Evolutionary conservation across 1,140 invertebrate genomes (phyloP).

Genomic region (Colletes gigas): DNA sequence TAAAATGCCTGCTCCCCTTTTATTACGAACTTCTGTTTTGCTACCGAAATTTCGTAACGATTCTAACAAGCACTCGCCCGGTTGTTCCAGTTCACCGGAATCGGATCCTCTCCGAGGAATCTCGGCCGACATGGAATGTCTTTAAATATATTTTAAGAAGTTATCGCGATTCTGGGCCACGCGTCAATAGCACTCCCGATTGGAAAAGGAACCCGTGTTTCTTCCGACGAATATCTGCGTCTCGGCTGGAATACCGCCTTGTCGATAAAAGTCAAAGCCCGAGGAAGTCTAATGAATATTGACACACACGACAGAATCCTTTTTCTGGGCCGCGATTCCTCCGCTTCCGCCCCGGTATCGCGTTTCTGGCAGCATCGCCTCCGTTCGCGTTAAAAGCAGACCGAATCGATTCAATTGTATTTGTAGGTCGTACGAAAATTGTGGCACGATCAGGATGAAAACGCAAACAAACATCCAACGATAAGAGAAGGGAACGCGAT

Average conservation of each 20-base stretch:
- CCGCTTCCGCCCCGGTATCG: not conserved
- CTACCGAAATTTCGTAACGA: too few relatives aligned
- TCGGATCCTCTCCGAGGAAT: not conserved
- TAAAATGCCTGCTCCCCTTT: too few relatives aligned
- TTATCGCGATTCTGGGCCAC: not conserved
- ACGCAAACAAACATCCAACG: too few relatives aligned
- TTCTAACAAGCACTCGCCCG: too few relatives aligned
- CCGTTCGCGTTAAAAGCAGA: not conserved
- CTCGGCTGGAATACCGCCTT: not conserved
- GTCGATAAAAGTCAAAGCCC: constrained; percentile 38
- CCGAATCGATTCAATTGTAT: not conserved
- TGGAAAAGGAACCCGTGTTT: not conserved
- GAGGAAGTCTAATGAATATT: constrained; percentile 50
- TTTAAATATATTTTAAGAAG: not conserved
- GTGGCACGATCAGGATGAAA: too few relatives aligned
- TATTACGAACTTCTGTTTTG: too few relatives aligned
- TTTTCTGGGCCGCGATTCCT: constrained; percentile 1
- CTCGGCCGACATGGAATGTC: constrained; percentile 1
- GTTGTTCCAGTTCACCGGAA: not conserved
- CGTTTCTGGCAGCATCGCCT: not conserved
- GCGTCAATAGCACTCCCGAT: not conserved
- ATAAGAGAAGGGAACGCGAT: too few relatives aligned
- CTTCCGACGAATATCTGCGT: constrained; percentile 3
- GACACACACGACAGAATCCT: constrained; percentile 12
- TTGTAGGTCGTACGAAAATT: not conserved